These are phyloP conservation scores for Melieria crassipennis DNA, from an alignment of 2,888 invertebrate genomes.

Conservation along the genomic window DNA sequence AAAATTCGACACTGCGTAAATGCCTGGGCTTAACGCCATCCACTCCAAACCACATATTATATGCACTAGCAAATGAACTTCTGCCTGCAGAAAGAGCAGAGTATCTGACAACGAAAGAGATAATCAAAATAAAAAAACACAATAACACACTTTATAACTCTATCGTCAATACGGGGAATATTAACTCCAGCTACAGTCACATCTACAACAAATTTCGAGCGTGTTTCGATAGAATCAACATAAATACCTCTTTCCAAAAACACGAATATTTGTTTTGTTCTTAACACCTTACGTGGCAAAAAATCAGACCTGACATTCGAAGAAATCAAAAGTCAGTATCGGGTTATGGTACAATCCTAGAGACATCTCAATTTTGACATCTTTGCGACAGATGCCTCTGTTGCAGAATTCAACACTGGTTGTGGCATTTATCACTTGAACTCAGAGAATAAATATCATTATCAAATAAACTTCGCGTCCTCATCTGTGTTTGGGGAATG, in stretches of 20 bases:
- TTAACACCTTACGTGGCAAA: background rate
- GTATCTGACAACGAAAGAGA: background rate
- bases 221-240: background rate
- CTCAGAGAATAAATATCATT: background rate
- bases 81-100: background rate
- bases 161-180: background rate
- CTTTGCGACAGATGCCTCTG: background rate
- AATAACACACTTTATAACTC: background rate
- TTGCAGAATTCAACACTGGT: background rate
- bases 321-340: background rate
- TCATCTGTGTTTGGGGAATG: constrained; percentile 3
- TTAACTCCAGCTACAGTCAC: background rate
- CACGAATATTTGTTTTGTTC: background rate
- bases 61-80: constrained; percentile 4
- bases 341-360: background rate
- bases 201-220: background rate
- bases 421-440: background rate
- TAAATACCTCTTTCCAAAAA: background rate
- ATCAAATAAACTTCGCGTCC: background rate
- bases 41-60: background rate
- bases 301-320: background rate
- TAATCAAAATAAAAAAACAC: background rate
- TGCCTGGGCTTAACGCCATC: background rate
- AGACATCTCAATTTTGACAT: background rate
- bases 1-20: constrained; percentile 7